Evolutionary conservation across 2,888 invertebrate species (phyloP).

Genomic region (Drosophila pegasa): DNA sequence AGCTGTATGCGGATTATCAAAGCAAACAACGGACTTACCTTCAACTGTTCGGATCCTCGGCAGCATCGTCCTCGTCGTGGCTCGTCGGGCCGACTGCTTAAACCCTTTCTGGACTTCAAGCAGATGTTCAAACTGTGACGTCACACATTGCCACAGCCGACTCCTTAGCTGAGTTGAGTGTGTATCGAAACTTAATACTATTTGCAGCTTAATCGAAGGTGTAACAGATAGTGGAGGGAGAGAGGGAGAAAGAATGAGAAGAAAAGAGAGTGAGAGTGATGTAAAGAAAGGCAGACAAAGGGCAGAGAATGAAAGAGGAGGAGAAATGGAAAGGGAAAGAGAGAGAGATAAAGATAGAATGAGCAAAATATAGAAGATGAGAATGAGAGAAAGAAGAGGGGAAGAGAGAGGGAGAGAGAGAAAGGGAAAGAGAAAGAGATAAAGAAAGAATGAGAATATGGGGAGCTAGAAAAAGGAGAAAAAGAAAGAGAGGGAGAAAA

Average conservation of each 20-base stretch:
- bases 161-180: background rate
- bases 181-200: conserved; percentile 2
- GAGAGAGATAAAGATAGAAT: background rate
- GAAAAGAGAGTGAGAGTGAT: background rate
- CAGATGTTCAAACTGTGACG: conserved; percentile 7
- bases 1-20: conserved; percentile 78
- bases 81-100: conserved; percentile 2
- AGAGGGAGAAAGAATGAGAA: background rate
- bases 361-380: too few species aligned
- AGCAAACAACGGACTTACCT: conserved; percentile 61
- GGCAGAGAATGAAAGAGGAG: background rate
- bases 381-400: too few species aligned
- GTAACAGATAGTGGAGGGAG: background rate
- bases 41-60: conserved; percentile 16
- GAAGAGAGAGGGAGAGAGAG: background rate
- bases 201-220: background rate
- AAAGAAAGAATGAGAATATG: background rate
- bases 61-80: background rate
- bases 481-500: background rate
- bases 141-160: background rate
- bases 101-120: conserved; percentile 10
- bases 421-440: background rate
- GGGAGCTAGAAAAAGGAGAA: background rate
- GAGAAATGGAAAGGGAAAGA: background rate
- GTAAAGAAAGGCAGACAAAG: background rate